Percentiles rank a stretch among this genome's conserved stretches.
Conservation (phyloP, 2,888 invertebrate genomes). For the Diloba caeruleocephala region DNA sequence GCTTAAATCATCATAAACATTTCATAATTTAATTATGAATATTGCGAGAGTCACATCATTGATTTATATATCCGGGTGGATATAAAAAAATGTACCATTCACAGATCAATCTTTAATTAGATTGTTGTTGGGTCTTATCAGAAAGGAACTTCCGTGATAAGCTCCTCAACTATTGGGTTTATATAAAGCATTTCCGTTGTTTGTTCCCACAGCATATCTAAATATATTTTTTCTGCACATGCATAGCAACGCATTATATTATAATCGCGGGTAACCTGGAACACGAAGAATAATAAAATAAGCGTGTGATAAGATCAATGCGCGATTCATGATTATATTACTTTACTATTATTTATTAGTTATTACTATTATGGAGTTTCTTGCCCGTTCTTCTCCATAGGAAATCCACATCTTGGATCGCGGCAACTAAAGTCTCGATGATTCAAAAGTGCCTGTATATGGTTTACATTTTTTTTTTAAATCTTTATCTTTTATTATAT, state of each 20-base stretch:
- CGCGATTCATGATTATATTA: slow-evolving; percentile 15
- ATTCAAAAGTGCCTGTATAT: too few relatives aligned
- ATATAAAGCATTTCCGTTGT: not conserved
- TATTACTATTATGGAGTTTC: too few relatives aligned
- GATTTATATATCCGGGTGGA: slow-evolving; percentile 15
- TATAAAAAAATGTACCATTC: too few relatives aligned
- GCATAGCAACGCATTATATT: too few relatives aligned
- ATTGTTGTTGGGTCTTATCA: not conserved
- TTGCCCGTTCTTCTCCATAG: too few relatives aligned
- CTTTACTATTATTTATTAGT: too few relatives aligned
- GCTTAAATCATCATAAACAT: slow-evolving; percentile 3
- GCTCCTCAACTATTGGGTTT: not conserved
- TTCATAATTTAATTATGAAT: slow-evolving; percentile 32
- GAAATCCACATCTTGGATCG: too few relatives aligned
- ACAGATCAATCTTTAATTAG: not conserved
- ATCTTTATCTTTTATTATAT: slow-evolving; percentile 10
- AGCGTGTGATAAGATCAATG: not conserved
- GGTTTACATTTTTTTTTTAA: too few relatives aligned
- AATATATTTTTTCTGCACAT: too few relatives aligned
- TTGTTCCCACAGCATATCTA: not conserved
- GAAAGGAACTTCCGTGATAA: not conserved
- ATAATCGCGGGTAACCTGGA: too few relatives aligned
- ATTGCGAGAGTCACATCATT: slow-evolving; percentile 4
- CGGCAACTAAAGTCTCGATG: too few relatives aligned
- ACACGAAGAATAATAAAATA: slow-evolving; percentile 16